Evolutionary conservation across 2,113 vertebrate species (phyloP), one percentile per base, ranked within the genome.

Genomic region (Toxotes chatareus): DNA sequence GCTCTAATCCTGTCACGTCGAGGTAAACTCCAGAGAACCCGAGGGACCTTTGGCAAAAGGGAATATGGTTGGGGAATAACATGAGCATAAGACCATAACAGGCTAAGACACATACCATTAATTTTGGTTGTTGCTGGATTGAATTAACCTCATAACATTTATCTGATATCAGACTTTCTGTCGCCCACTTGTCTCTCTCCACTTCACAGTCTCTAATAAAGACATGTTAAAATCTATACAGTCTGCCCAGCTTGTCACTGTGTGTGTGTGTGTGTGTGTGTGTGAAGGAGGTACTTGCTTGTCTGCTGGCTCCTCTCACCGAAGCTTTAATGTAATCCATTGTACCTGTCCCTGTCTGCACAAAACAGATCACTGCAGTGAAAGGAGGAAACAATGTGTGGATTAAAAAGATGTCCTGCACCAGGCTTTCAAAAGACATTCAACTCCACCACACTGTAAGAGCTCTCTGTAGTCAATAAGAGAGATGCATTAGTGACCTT

Each of bases 1-100:
- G 69, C 75, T 42, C 80, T 94, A 93, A 94, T 94, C 92, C 85
- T 31, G 79, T 93, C 91, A 86, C 88, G 74, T 74, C 79, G 42
- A 71, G 68, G 72, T 80, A 86, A 82, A 85, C 73, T 81, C 57
- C 7, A 16, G 57, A 74, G 61, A 87, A 71, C 36, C 69, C 6
- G 10, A 32, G 34, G 32, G 16, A 63, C 62, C 61, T 73, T 14
- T 85, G 23, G 12, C 5, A 11, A 72, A 47, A 61, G 62, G 73
- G 57, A 74, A 64, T 46, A 51, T 40, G 32, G 53, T 61, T 55
- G n/a, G 13, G 42, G 17, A 73, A 53, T 34, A 55, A 64, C n/a
- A 1, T 62, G 13, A 42, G 23, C 12, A 1, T 19, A 70, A 21
- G 17, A 42, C 21, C 12, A 1, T 19, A 70, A 21, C 21, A 44